phyloP scores from a whole-genome alignment of 2,888 invertebrate species.

The Himalopsyche japonica region DNA sequence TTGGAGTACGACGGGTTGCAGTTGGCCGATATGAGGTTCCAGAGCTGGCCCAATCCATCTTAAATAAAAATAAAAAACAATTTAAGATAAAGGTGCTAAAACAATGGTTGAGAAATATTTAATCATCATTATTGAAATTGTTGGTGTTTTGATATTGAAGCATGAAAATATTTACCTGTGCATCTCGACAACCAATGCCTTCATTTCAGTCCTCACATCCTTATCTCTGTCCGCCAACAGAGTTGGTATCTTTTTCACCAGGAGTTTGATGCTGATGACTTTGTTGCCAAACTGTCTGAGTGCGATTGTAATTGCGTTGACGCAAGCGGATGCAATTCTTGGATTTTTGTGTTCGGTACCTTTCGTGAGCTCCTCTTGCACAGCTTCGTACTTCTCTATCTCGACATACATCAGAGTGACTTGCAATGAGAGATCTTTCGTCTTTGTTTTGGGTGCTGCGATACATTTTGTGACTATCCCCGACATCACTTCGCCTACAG shows the following conservation, averaged over 20 bases:
- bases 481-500: conserved; percentile 85
- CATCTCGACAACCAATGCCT: conserved; percentile 88
- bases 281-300: conserved; percentile 91
- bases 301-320: conserved; percentile 73
- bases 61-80: conserved; percentile 6
- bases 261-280: conserved; percentile 83
- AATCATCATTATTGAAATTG: neutral
- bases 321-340: conserved; percentile 87
- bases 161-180: conserved; percentile 62
- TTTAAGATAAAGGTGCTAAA: neutral
- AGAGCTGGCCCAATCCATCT: conserved; percentile 86
- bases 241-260: conserved; percentile 84
- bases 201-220: conserved; percentile 87
- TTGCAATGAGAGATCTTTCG: conserved; percentile 88
- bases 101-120: neutral
- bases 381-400: conserved; percentile 91
- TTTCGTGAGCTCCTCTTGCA: conserved; percentile 88
- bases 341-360: conserved; percentile 96
- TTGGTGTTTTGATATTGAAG: too few species aligned
- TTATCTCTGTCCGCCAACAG: conserved; percentile 92
- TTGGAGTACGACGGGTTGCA: conserved; percentile 88
- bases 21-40: conserved; percentile 79
- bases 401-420: conserved; percentile 92
- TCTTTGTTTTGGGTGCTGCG: conserved; percentile 87
- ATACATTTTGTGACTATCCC: conserved; percentile 91